phyloP scores from a whole-genome alignment of 2,888 invertebrate genomes.

The Sussaba pulchella region DNA sequence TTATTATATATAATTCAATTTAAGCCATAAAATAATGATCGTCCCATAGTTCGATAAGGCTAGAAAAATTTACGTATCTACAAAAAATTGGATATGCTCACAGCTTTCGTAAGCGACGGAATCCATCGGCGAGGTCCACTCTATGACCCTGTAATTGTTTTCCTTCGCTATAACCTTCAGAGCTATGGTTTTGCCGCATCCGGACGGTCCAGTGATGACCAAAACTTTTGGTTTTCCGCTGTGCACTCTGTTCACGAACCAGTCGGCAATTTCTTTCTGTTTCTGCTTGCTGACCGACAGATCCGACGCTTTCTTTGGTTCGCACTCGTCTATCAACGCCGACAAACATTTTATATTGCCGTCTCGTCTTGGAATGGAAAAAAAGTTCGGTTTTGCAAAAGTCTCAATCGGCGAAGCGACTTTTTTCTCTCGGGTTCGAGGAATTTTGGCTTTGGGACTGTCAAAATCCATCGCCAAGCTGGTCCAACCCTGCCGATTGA shows the following conservation, averaged over 20 bases:
- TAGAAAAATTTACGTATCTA: not conserved
- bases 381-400: not conserved
- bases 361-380: not conserved
- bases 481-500: conserved; percentile 61
- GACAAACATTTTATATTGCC: conserved; percentile 71
- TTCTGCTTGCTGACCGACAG: conserved; percentile 80
- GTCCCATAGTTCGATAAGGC: not conserved
- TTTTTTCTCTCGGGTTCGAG: conserved; percentile 22
- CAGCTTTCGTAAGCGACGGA: conserved; percentile 86
- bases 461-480: conserved; percentile 55
- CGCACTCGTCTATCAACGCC: conserved; percentile 75
- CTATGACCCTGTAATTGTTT: conserved; percentile 87
- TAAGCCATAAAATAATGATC: no score
- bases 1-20: no score
- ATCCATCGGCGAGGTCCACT: conserved; percentile 94
- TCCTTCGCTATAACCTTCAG: conserved; percentile 88
- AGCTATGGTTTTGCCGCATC: conserved; percentile 93
- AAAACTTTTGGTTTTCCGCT: conserved; percentile 82
- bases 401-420: not conserved
- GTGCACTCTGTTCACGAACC: conserved; percentile 73
- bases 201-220: conserved; percentile 93
- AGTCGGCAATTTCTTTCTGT: conserved; percentile 79
- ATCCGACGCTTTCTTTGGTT: conserved; percentile 76
- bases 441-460: conserved; percentile 18
- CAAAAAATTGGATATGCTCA: conserved; percentile 60